Base-by-base conservation (phyloP, 2,113 vertebrate genomes). In the Cololabis saira region DNA sequence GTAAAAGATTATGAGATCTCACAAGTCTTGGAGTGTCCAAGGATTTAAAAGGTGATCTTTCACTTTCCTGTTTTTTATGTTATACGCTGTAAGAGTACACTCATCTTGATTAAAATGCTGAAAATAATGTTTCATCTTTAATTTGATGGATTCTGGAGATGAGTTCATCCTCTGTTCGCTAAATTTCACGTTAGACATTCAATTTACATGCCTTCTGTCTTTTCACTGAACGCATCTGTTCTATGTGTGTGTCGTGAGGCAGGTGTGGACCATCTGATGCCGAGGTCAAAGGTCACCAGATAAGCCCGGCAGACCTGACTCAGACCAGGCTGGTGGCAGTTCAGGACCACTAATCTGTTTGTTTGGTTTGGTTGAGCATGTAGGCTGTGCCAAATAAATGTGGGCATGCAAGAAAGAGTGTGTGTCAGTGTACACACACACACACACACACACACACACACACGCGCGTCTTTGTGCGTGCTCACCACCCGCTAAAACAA, bases 311-410 rank as follows among this genome's bases (percentile, higher is more conserved):
- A 74, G 61, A 81, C 67, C 70, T 59, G 61, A 67, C 54, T 81
- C 58, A 64, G 56, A 58, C 65, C 78, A 70, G 62, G 57, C 59
- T 61, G 69, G 61, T 82, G 71, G 55, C 72, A 75, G 63, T 71
- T 84, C 76, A 62, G 43, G 43, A 77, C 62, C 51, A 18, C 78
- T 81, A 85, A 89, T 83, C 85, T 85, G 83, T 83, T 81, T 89
- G 83, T 86, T 83, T 85, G 70, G 68, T 69, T 63, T 49, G 60
- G 19, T 37, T 40, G 27, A 54, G 70, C 37, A 52, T 57, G 18
- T 76, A 51, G 9, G 55, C 58, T 13, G 17, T 37, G 43, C 18
- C 55, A 40, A 62, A 52, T 45, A 75, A 19, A 51, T 43, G 62
- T 61, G 45, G 44, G 53, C 65, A 41, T 24, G 69, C 43, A 47